A percentile compares a stretch with the other conserved stretches of the same genome.
Conservation (phyloP, 2,797 vertebrate genomes). For the Hyperoplus immaculatus region DNA sequence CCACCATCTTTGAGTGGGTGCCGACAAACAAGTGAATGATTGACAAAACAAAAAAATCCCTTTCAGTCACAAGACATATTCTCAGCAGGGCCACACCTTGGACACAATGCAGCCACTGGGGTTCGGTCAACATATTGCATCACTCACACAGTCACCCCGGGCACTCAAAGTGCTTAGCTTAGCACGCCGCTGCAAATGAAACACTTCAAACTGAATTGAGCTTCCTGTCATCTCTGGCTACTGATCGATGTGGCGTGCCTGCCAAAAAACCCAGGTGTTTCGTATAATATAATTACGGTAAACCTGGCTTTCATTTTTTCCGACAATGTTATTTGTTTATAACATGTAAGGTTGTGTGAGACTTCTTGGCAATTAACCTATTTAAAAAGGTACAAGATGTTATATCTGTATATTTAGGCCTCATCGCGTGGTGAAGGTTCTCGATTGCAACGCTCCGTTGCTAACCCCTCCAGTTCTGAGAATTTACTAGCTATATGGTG, state of each 20-base stretch:
- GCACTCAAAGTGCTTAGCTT: conserved; percentile 22
- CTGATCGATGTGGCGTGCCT: not conserved
- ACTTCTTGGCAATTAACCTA: no score
- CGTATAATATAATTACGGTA: not conserved
- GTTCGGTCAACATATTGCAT: conserved; percentile 33
- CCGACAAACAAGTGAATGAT: conserved; percentile 12
- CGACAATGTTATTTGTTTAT: no score
- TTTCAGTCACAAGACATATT: conserved; percentile 45
- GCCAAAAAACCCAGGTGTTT: conserved; percentile 31
- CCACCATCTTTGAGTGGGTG: conserved; percentile 23
- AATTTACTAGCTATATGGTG: no score
- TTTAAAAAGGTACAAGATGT: no score
- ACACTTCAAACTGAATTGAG: conserved; percentile 34
- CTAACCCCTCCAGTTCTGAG: no score
- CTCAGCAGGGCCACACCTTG: conserved; percentile 62
- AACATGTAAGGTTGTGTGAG: no score
- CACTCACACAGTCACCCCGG: conserved; percentile 42
- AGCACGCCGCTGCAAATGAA: conserved; percentile 24
- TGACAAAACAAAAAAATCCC: conserved; percentile 35
- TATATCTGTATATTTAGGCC: no score
- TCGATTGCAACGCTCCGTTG: no score
- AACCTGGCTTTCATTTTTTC: not conserved
- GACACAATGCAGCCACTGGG: conserved; percentile 43
- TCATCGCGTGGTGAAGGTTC: no score
- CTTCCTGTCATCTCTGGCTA: conserved; percentile 45